Evolutionary conservation across 2,113 vertebrate species (phyloP).

Genomic region (Carassius carassius): DNA sequence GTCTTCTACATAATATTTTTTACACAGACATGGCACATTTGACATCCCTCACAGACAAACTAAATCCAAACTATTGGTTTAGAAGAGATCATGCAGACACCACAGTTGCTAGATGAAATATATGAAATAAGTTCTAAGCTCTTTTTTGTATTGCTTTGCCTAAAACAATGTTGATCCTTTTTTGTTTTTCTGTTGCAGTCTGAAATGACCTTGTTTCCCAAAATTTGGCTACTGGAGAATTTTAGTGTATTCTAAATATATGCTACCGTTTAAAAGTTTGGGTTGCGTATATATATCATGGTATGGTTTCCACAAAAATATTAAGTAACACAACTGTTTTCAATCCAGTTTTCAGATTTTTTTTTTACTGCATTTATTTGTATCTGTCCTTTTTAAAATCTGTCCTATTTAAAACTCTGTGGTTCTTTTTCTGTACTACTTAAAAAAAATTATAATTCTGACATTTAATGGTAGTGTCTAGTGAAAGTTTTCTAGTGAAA

Average conservation of each 20-base stretch:
- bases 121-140: not conserved
- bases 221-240: not conserved
- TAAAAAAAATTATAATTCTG: no score
- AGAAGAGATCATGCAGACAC: not conserved
- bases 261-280: not conserved
- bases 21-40: not conserved
- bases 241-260: not conserved
- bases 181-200: not conserved
- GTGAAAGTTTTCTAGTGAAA: no score
- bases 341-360: no score
- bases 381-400: no score
- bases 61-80: constrained; percentile 1
- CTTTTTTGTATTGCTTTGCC: not conserved
- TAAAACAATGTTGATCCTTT: not conserved
- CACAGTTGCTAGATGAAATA: not conserved
- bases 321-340: no score
- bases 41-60: not conserved
- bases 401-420: no score
- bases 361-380: no score
- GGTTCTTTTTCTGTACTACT: no score
- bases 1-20: no score
- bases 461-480: no score
- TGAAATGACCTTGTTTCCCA: not conserved
- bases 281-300: not conserved
- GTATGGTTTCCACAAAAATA: no score